Percentiles rank a stretch among this genome's conserved stretches.
Evolutionary conservation across 2,888 invertebrate genomes (phyloP).

Genomic region (Poecilobothrus nobilitatus): DNA sequence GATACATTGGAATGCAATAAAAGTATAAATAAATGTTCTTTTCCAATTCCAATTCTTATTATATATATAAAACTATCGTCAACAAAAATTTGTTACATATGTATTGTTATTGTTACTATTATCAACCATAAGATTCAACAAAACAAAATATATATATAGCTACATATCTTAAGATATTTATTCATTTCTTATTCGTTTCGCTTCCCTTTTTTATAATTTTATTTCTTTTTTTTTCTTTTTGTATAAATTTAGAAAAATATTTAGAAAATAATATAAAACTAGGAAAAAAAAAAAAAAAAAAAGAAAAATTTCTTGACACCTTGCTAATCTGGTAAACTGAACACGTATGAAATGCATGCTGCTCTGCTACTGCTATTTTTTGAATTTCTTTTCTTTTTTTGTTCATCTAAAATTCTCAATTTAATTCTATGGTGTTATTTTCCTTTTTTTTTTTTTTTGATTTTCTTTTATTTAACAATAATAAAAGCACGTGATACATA

Average conservation of each 20-base stretch:
- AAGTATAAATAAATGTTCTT: background rate
- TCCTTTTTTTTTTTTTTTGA: background rate
- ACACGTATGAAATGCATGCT: slow-evolving; percentile 1
- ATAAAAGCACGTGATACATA: background rate
- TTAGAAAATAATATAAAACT: background rate
- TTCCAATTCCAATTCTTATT: background rate
- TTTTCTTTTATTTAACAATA: background rate
- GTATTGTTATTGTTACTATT: too few species aligned
- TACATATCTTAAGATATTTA: background rate
- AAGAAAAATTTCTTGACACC: background rate
- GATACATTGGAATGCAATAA: background rate
- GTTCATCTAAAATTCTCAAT: too few species aligned
- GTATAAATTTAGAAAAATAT: background rate
- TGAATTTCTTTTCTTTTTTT: too few species aligned
- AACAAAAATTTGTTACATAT: too few species aligned
- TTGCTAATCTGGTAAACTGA: slow-evolving; percentile 4
- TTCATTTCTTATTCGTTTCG: background rate
- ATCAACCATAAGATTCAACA: too few species aligned
- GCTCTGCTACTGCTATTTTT: too few species aligned
- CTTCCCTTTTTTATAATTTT: background rate
- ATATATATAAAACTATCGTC: too few species aligned
- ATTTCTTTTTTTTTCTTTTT: too few species aligned
- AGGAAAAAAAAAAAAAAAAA: too few species aligned
- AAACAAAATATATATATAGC: too few species aligned
- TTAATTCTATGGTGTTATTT: background rate